These are phyloP conservation scores for Drosophila atripex DNA, from an alignment of 2,888 invertebrate genomes.

Conservation along the genomic window DNA sequence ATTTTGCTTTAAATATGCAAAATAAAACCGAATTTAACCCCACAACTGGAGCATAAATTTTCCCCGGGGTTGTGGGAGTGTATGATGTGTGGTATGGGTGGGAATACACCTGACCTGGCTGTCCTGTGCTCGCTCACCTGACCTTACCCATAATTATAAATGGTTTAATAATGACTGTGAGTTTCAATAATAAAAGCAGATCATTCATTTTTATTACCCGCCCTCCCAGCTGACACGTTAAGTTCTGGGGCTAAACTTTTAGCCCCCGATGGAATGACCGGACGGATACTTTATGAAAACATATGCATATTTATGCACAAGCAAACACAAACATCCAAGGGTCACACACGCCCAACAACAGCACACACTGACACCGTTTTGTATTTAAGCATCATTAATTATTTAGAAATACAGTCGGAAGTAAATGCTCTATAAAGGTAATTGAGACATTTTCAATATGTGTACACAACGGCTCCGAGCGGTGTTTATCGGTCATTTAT, in stretches of 20 bases:
- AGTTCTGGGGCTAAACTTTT: constrained; percentile 46
- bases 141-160: constrained; percentile 72
- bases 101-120: constrained; percentile 25
- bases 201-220: constrained; percentile 77
- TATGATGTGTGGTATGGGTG: not conserved
- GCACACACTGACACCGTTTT: constrained; percentile 31
- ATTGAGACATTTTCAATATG: constrained; percentile 81
- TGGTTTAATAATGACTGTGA: constrained; percentile 77
- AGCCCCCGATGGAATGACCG: constrained; percentile 15
- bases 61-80: not conserved
- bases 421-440: constrained; percentile 74
- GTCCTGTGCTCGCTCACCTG: constrained; percentile 26
- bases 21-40: constrained; percentile 73
- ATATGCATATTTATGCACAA: constrained; percentile 57
- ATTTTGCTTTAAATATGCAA: constrained; percentile 67
- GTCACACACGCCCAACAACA: constrained; percentile 14
- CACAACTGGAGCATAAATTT: constrained; percentile 21
- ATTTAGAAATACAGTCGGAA: constrained; percentile 78
- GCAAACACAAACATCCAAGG: constrained; percentile 15
- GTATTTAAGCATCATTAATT: constrained; percentile 79
- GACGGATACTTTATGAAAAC: constrained; percentile 48
- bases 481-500: constrained; percentile 48
- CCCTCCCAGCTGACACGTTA: constrained; percentile 51
- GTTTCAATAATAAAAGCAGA: constrained; percentile 77
- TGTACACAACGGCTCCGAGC: constrained; percentile 39